Evolutionary conservation across 2,113 vertebrate genomes (phyloP).

Genomic region (Atherinomorus stipes): DNA sequence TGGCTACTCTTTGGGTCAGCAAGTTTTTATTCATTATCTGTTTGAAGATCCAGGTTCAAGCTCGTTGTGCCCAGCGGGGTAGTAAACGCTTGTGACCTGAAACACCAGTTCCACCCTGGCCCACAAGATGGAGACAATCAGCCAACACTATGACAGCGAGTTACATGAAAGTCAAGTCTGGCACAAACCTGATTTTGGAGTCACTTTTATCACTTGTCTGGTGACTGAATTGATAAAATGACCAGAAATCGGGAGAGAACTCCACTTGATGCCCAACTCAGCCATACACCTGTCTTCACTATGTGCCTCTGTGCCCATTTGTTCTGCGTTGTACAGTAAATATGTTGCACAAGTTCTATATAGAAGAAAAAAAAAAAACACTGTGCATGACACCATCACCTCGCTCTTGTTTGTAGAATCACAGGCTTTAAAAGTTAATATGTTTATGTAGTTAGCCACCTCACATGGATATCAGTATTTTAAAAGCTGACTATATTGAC

Average conservation of each 20-base stretch:
- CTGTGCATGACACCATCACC: constrained; percentile 56
- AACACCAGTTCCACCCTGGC: constrained; percentile 37
- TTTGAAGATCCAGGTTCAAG: constrained; percentile 20
- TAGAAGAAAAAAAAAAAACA: constrained; percentile 1
- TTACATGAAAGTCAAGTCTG: not conserved
- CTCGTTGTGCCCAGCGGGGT: not conserved
- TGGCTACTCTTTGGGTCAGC: constrained; percentile 26
- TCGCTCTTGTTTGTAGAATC: constrained; percentile 35
- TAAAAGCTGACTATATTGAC: constrained; percentile 1
- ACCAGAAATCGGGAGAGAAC: constrained; percentile 32
- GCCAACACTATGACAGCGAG: constrained; percentile 21
- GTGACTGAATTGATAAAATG: constrained; percentile 31
- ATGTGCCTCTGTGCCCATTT: constrained; percentile 70
- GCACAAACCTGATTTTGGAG: constrained; percentile 15
- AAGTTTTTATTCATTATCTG: constrained; percentile 26
- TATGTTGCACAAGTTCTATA: constrained; percentile 60
- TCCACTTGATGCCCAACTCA: constrained; percentile 30
- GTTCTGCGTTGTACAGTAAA: constrained; percentile 69
- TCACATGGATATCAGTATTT: constrained; percentile 28
- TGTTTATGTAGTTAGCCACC: constrained; percentile 37
- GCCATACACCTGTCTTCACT: constrained; percentile 68
- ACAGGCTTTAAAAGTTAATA: constrained; percentile 48
- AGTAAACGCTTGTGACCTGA: constrained; percentile 9
- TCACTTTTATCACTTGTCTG: constrained; percentile 17
- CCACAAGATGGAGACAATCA: constrained; percentile 69